Conservation (phyloP, 2,113 vertebrate species). For the Laticauda colubrina region DNA sequence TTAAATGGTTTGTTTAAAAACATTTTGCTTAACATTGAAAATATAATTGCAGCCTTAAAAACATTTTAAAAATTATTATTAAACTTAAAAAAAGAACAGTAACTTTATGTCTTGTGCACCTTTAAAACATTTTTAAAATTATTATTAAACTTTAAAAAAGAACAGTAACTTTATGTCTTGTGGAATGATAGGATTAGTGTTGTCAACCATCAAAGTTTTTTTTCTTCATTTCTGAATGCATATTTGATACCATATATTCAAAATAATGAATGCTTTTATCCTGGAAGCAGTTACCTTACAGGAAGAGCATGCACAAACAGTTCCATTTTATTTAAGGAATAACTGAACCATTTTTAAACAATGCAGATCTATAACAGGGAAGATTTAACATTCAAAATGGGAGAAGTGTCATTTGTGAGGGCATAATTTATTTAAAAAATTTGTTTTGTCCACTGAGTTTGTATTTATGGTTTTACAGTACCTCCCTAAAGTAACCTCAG, state of each 20-base stretch:
- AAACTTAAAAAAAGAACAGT: not conserved
- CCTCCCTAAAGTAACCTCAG: not conserved
- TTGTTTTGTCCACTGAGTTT: not conserved
- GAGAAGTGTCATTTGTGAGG: not conserved
- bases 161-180: not conserved
- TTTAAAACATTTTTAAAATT: not conserved
- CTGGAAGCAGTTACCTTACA: not conserved
- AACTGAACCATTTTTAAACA: not conserved
- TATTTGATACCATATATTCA: slow-evolving; percentile 10
- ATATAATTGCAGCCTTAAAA: not conserved
- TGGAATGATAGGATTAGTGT: not conserved
- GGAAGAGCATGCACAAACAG: not conserved
- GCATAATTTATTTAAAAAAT: not conserved
- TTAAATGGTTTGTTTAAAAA: not conserved
- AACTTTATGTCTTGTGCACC: not conserved
- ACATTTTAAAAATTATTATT: not conserved
- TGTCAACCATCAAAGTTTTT: not conserved
- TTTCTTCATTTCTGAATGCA: not conserved
- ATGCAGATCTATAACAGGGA: not conserved
- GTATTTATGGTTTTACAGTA: not conserved
- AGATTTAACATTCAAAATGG: not conserved
- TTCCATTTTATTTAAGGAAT: slow-evolving; percentile 12
- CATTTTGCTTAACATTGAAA: not conserved
- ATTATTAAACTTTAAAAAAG: not conserved
- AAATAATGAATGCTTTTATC: not conserved